Evolutionary conservation across 2,888 invertebrate species (phyloP), one percentile per base, ranked within the genome.

Genomic region (Hemaris fuciformis): DNA sequence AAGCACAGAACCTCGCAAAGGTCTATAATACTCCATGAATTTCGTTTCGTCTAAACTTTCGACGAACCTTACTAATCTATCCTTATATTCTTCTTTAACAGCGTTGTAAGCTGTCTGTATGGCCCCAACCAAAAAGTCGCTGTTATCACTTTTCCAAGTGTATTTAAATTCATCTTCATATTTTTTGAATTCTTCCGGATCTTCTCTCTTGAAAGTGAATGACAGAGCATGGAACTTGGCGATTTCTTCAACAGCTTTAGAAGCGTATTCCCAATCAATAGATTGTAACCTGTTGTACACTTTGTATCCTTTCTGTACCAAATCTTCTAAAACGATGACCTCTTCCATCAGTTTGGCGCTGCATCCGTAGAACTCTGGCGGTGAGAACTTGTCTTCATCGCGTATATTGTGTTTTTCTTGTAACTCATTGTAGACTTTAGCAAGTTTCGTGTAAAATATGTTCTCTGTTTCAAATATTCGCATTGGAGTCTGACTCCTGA

Each of bases 321-420:
- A 22, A 18, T 64, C 59, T 53, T 64, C 61, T 3, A 64, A 23
- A 3, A 64, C 56, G 4, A 64, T 42, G 2, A 31, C 38, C 31
- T 59, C 61, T 22, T 59, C 23, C 20, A 23, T 10, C 8, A n/a
- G 7, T n/a, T 38, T 60, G 10, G 31, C n/a, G 25, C n/a, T 57
- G 15, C 59, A 27, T 13, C 57, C 61, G 57, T 64, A 61, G 6
- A 46, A 64, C 42, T 70, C 65, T 1, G 74, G 67, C 3, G 69
- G 56, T 3, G 63, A 43, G 8, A 77, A 61, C 57, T 74, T 73
- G 42, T 79, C 57, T 27, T 76, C 69, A 27, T 46, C n/a, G 0
- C 71, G 69, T 0, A 81, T 67, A 0, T 67, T 62, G 27, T 74
- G 43, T 27, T 67, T 64, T 0, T 71, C 67, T 59, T 80, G 73